Conservation (phyloP, 2,113 vertebrate species). For the Anolis sagrei region DNA sequence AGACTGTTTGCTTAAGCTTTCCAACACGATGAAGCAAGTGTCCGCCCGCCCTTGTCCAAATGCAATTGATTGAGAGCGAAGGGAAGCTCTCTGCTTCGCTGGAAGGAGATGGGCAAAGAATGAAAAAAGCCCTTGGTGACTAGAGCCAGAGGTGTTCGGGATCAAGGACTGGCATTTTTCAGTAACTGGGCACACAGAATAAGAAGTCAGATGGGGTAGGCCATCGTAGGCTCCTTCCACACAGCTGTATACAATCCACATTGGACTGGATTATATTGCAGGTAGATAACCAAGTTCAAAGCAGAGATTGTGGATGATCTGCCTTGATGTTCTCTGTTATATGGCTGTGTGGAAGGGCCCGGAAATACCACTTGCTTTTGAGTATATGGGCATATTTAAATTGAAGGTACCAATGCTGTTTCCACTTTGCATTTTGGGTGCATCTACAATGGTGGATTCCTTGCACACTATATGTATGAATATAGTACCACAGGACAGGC, state of each 20-base stretch:
- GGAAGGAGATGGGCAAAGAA: not conserved
- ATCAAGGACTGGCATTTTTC: not conserved
- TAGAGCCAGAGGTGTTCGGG: not conserved
- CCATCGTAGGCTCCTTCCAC: not conserved
- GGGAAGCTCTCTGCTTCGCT: slow-evolving; percentile 28
- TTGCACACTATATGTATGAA: no score
- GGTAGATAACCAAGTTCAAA: no score
- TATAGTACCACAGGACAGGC: no score
- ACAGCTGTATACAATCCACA: no score
- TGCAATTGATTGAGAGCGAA: slow-evolving; percentile 63
- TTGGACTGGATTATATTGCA: no score
- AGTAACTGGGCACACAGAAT: not conserved
- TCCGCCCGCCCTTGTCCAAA: slow-evolving; percentile 63
- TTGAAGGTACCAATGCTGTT: not conserved
- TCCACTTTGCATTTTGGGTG: no score
- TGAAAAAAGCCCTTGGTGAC: no score
- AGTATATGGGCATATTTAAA: not conserved
- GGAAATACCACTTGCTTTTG: no score
- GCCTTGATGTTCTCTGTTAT: no score
- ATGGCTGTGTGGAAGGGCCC: no score
- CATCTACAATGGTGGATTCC: no score
- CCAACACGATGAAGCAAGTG: slow-evolving; percentile 68
- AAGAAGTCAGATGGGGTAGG: not conserved
- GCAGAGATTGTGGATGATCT: no score
- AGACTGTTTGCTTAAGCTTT: slow-evolving; percentile 71